phyloP scores from a whole-genome alignment of 2,113 vertebrate species.

The Leptodactylus fuscus region DNA sequence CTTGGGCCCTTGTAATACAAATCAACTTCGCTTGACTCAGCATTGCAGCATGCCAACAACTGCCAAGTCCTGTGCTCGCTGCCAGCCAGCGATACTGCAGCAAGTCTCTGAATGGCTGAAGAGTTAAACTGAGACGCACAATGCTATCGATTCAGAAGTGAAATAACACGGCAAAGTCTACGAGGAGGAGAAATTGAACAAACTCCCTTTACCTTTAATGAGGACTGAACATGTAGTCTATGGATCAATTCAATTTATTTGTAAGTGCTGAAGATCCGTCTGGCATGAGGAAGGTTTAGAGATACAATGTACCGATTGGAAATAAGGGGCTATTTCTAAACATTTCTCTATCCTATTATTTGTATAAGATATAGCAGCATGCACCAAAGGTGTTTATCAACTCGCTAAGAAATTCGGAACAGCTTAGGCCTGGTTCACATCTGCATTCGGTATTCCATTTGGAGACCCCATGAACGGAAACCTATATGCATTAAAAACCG shows the following conservation, averaged over 20 bases:
- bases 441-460: too few species aligned
- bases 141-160: constrained; percentile 27
- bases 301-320: background rate
- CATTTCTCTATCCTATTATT: background rate
- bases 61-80: background rate
- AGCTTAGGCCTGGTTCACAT: too few species aligned
- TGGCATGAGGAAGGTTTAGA: background rate
- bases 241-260: constrained; percentile 46
- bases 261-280: background rate
- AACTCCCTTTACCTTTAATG: constrained; percentile 30
- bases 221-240: background rate
- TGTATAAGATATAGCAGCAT: background rate
- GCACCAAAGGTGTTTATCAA: background rate
- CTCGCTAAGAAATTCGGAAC: background rate
- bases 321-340: background rate
- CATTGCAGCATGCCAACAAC: constrained; percentile 1
- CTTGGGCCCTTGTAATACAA: constrained; percentile 5
- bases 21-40: constrained; percentile 20
- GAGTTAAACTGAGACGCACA: background rate
- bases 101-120: background rate
- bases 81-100: background rate
- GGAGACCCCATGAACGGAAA: too few species aligned
- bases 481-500: too few species aligned
- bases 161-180: constrained; percentile 28
- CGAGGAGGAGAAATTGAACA: constrained; percentile 8